phyloP scores from a whole-genome alignment of 2,797 vertebrate species.

The Sebastes baramenuke region DNA sequence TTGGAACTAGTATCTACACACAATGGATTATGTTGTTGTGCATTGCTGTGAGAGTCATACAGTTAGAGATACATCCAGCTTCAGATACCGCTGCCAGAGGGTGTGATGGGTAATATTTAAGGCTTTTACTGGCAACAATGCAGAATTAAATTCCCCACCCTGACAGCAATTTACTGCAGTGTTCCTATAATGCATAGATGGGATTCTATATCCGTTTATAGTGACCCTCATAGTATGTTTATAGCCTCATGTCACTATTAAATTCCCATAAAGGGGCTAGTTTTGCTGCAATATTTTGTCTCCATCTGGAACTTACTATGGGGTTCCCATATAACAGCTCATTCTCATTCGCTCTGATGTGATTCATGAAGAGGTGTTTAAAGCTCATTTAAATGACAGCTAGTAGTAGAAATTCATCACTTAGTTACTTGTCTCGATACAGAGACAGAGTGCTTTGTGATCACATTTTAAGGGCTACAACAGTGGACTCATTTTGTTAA shows the following conservation, averaged over 20 bases:
- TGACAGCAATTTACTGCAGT: neutral
- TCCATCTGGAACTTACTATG: neutral
- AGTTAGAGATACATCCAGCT: neutral
- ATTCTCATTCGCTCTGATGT: neutral
- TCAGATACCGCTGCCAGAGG: neutral
- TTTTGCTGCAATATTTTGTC: neutral
- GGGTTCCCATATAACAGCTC: neutral
- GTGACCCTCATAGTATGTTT: constrained; percentile 13
- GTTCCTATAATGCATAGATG: neutral
- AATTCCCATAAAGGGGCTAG: neutral
- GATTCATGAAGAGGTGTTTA: constrained; percentile 7
- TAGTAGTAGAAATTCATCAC: neutral
- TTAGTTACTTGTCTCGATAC: neutral
- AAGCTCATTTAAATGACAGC: neutral
- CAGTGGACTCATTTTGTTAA: neutral
- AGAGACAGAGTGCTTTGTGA: neutral
- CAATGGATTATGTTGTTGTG: neutral
- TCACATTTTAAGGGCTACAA: neutral
- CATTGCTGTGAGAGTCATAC: neutral
- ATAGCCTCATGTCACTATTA: constrained; percentile 4
- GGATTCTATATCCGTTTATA: neutral
- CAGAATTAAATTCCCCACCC: neutral
- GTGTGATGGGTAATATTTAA: constrained; percentile 3
- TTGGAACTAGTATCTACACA: neutral
- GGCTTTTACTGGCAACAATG: constrained; percentile 7